Evolutionary conservation across 2,888 invertebrate genomes (phyloP).

Genomic region (Leptinotarsa juncta): DNA sequence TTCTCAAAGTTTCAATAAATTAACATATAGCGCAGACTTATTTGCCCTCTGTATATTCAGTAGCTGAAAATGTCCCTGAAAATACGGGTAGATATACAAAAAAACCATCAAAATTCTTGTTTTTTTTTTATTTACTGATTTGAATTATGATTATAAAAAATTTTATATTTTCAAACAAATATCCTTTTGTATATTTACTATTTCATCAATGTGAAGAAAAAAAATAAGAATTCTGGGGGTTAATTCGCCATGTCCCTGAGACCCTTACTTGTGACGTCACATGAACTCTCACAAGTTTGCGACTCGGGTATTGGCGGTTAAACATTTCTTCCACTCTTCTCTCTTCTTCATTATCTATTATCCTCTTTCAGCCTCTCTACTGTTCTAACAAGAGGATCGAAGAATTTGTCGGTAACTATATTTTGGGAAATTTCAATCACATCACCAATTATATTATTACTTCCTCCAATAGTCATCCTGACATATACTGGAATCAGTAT

Average conservation of each 20-base stretch:
- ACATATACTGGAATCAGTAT: too few relatives aligned
- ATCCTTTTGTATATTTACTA: constrained; percentile 44
- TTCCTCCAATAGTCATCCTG: too few relatives aligned
- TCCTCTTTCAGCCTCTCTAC: constrained; percentile 9
- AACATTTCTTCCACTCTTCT: constrained; percentile 45
- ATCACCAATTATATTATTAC: background rate
- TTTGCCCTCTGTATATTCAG: background rate
- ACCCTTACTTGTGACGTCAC: constrained; percentile 81
- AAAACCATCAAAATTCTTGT: constrained; percentile 47
- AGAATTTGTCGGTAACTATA: background rate
- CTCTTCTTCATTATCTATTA: constrained; percentile 24
- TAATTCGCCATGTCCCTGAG: constrained; percentile 80
- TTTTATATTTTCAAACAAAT: constrained; percentile 5
- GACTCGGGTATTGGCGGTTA: constrained; percentile 77
- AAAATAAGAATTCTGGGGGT: constrained; percentile 46
- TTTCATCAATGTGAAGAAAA: constrained; percentile 39
- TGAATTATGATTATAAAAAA: constrained; percentile 20
- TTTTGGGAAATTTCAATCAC: background rate
- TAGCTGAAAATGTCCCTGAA: constrained; percentile 19
- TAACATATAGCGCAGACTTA: background rate
- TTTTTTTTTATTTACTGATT: constrained; percentile 40
- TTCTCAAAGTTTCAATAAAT: background rate
- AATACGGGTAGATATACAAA: constrained; percentile 44
- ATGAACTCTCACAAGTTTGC: constrained; percentile 77
- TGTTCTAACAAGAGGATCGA: background rate